Conservation (phyloP, 2,797 vertebrate genomes). For the Poecilia velifera region DNA sequence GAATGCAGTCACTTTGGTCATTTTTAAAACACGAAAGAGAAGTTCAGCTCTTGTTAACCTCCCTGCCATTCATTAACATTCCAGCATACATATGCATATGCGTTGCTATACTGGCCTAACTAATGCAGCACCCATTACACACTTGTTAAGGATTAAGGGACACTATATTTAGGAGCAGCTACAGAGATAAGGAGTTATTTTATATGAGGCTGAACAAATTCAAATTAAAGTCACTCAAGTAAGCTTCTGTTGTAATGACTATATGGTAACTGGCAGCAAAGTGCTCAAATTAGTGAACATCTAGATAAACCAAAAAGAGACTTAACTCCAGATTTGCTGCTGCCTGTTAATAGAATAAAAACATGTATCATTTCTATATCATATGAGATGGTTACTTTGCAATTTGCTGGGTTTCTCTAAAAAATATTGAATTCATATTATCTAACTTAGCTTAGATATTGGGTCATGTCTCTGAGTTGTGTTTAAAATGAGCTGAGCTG, state of each 20-base stretch:
- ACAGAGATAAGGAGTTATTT: slow-evolving; percentile 67
- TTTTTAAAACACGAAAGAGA: slow-evolving; percentile 45
- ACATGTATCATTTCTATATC: not conserved
- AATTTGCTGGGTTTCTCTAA: not conserved
- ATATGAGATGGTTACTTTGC: not conserved
- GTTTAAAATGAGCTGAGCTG: slow-evolving; percentile 77
- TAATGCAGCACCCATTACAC: slow-evolving; percentile 69
- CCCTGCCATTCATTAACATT: slow-evolving; percentile 76
- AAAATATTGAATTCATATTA: slow-evolving; percentile 9
- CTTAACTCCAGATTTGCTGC: slow-evolving; percentile 24
- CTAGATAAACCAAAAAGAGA: slow-evolving; percentile 32
- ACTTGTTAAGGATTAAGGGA: slow-evolving; percentile 70
- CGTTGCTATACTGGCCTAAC: slow-evolving; percentile 58
- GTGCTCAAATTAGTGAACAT: slow-evolving; percentile 12
- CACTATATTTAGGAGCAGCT: slow-evolving; percentile 66
- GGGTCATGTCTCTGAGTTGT: slow-evolving; percentile 38
- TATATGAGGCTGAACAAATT: slow-evolving; percentile 55
- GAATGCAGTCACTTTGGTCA: slow-evolving; percentile 29
- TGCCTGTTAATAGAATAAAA: slow-evolving; percentile 17
- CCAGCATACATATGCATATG: slow-evolving; percentile 58
- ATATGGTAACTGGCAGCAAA: slow-evolving; percentile 33
- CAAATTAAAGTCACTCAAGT: slow-evolving; percentile 53
- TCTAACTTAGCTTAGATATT: slow-evolving; percentile 22
- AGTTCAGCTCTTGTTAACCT: slow-evolving; percentile 77
- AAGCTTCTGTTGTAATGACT: slow-evolving; percentile 38